A percentile compares a stretch with the other conserved stretches of the same genome.
phyloP scores from a whole-genome alignment of 1,140 invertebrate genomes.

The Tetramorium parvispinum region DNA sequence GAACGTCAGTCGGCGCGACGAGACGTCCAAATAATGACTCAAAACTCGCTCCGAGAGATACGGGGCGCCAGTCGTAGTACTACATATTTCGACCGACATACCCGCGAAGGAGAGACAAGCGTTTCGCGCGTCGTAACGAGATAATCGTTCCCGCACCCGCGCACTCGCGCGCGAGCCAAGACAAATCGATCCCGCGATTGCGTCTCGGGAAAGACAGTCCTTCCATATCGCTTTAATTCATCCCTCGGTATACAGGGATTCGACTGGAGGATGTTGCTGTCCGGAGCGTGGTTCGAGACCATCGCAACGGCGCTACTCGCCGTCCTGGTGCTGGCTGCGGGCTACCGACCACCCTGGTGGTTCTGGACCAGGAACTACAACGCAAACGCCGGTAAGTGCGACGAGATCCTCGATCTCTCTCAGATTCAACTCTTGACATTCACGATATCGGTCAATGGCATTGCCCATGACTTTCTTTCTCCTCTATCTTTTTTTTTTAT shows the following conservation, averaged over 20 bases:
- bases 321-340: constrained; percentile 78
- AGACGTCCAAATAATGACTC: constrained; percentile 10
- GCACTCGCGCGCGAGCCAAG: background rate
- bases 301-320: constrained; percentile 78
- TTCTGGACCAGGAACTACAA: constrained; percentile 75
- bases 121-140: constrained; percentile 34
- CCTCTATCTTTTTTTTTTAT: constrained; percentile 5
- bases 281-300: constrained; percentile 80
- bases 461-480: background rate
- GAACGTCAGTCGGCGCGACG: background rate
- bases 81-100: constrained; percentile 25
- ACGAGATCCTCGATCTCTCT: background rate
- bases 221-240: constrained; percentile 49
- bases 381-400: constrained; percentile 57
- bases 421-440: background rate
- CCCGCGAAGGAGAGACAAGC: constrained; percentile 17
- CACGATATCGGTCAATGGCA: constrained; percentile 23
- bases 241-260: constrained; percentile 15
- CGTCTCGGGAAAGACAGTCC: constrained; percentile 21
- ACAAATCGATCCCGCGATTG: background rate
- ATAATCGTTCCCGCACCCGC: constrained; percentile 8
- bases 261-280: constrained; percentile 75
- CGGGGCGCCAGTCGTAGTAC: constrained; percentile 32
- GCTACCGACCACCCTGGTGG: constrained; percentile 81
- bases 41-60: constrained; percentile 20